Evolutionary conservation across 2,113 vertebrate genomes (phyloP).

Genomic region (Cololabis saira): DNA sequence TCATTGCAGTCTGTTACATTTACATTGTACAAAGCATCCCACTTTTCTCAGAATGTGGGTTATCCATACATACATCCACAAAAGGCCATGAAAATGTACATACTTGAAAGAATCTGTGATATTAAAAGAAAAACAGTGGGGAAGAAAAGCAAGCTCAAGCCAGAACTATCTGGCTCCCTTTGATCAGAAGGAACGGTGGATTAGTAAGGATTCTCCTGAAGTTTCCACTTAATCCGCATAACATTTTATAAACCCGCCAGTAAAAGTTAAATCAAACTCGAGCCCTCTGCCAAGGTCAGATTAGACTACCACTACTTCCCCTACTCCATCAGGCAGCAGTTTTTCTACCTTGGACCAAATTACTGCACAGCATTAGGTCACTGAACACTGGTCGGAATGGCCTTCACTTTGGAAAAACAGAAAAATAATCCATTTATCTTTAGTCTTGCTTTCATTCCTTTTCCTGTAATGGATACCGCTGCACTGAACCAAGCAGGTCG

Average conservation of each 20-base stretch:
- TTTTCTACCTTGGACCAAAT: conserved; percentile 26
- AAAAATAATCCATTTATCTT: conserved; percentile 56
- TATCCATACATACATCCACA: conserved; percentile 30
- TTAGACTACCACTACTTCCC: conserved; percentile 37
- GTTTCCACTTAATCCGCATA: conserved; percentile 69
- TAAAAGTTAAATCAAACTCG: conserved; percentile 38
- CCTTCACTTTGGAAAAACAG: conserved; percentile 31
- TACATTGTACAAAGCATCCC: too few relatives aligned
- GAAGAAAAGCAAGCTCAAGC: conserved; percentile 52
- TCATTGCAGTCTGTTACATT: too few relatives aligned
- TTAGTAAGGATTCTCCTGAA: conserved; percentile 72
- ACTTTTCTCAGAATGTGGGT: neutral
- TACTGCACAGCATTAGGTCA: conserved; percentile 30
- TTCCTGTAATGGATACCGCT: conserved; percentile 55
- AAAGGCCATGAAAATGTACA: conserved; percentile 44
- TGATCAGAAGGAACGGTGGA: conserved; percentile 73
- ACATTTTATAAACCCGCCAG: conserved; percentile 60
- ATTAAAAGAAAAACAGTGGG: conserved; percentile 22
- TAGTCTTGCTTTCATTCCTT: conserved; percentile 40
- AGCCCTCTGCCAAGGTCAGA: conserved; percentile 57
- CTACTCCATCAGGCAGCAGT: conserved; percentile 22
- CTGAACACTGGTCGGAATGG: conserved; percentile 16
- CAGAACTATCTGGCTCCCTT: conserved; percentile 64
- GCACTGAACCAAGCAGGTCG: conserved; percentile 59
- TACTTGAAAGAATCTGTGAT: conserved; percentile 51